Conservation (phyloP, 2,113 vertebrate genomes). For the Psittacula cyanocephala region DNA sequence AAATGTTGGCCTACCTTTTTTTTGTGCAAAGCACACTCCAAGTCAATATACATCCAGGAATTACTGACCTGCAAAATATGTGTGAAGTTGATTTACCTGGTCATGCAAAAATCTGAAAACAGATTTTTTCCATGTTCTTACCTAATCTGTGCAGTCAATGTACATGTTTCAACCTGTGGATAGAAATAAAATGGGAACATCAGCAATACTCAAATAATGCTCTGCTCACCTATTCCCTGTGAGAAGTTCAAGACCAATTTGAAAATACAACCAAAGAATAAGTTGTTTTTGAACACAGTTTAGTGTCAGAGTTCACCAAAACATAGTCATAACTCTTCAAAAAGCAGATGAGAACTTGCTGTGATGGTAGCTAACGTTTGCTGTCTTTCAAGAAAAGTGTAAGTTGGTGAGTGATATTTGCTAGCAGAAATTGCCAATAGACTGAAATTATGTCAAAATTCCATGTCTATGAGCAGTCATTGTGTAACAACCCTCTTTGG, state of each 20-base stretch:
- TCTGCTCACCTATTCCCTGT: background rate
- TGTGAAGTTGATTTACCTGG: background rate
- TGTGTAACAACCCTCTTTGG: background rate
- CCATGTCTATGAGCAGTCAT: background rate
- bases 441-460: background rate
- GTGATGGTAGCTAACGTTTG: background rate
- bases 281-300: background rate
- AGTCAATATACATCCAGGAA: fast-evolving
- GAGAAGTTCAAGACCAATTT: background rate
- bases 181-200: background rate
- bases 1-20: background rate
- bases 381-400: background rate
- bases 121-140: background rate
- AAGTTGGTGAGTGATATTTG: background rate
- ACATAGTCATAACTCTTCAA: background rate
- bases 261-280: background rate
- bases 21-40: background rate
- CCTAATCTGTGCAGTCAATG: background rate
- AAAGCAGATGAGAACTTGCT: background rate
- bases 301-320: background rate
- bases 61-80: background rate
- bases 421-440: background rate
- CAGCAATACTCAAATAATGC: background rate
- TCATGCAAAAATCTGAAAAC: background rate
- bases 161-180: fast-evolving